phyloP scores from a whole-genome alignment of 2,888 invertebrate species.

The Seladonia tumulorum region DNA sequence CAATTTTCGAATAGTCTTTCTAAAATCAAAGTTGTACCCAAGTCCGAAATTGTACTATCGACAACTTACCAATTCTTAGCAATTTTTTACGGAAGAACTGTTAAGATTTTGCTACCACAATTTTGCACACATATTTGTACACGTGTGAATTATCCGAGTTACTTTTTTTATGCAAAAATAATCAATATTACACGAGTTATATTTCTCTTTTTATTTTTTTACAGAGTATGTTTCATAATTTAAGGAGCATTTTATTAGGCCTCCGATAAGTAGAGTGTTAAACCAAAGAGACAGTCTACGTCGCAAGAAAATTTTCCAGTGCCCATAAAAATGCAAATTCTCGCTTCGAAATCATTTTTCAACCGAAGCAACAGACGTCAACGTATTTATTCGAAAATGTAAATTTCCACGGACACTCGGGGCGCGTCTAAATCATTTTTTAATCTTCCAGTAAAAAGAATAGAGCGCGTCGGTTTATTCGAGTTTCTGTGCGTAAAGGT shows the following conservation, averaged over 20 bases:
- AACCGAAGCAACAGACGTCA: too few relatives aligned
- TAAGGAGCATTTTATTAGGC: neutral
- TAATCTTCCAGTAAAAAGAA: neutral
- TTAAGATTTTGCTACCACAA: too few relatives aligned
- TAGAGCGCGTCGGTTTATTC: neutral
- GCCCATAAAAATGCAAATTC: neutral
- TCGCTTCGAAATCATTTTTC: neutral
- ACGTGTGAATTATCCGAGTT: too few relatives aligned
- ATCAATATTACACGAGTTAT: neutral
- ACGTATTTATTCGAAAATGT: neutral
- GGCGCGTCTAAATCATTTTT: neutral
- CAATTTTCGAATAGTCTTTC: neutral
- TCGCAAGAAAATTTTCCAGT: neutral
- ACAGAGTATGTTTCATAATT: neutral
- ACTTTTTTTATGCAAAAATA: neutral
- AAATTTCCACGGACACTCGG: neutral
- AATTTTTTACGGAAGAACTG: too few relatives aligned
- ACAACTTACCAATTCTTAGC: too few relatives aligned
- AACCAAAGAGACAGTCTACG: neutral
- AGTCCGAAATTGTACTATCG: neutral
- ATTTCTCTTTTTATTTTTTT: neutral
- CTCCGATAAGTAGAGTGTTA: neutral
- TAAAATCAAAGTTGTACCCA: too few relatives aligned
- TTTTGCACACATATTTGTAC: too few relatives aligned
- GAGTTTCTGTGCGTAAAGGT: neutral